These are phyloP conservation scores for Phymanthus crucifer DNA, from an alignment of 92 coral and sea anemone genomes.

Conservation along the genomic window DNA sequence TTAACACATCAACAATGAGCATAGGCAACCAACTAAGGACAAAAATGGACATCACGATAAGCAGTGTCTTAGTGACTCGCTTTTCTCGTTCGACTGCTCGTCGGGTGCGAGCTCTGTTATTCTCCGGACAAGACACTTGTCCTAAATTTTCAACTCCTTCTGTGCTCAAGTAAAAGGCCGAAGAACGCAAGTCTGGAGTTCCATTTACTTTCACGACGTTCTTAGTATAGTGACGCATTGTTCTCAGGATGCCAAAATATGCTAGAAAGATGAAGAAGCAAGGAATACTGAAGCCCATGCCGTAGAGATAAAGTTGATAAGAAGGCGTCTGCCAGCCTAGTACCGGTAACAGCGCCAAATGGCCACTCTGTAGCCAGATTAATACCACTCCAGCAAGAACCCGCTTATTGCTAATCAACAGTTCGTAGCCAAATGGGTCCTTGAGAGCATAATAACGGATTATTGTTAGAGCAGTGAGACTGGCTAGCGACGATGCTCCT, in stretches of 20 bases:
- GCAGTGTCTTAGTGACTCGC: conserved; percentile 67
- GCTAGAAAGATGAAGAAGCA: conserved; percentile 42
- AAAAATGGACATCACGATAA: conserved; percentile 54
- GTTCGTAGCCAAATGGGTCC: conserved; percentile 61
- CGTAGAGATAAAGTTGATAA: conserved; percentile 72
- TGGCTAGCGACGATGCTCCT: conserved; percentile 66
- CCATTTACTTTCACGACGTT: conserved; percentile 33
- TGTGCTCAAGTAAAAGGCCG: conserved; percentile 2
- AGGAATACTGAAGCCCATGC: conserved; percentile 59
- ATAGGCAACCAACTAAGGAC: conserved; percentile 68
- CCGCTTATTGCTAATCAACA: conserved; percentile 42
- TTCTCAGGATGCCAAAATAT: conserved; percentile 49
- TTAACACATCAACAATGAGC: conserved; percentile 49
- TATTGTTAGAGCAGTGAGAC: conserved; percentile 64
- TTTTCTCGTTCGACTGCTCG: conserved; percentile 62
- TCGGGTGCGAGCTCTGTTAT: background rate
- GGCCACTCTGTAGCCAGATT: conserved; percentile 58
- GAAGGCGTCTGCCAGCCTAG: conserved; percentile 59
- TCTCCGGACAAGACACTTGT: no score
- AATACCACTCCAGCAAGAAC: conserved; percentile 37
- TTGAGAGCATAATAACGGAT: conserved; percentile 72
- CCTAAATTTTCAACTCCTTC: background rate
- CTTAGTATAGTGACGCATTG: conserved; percentile 50
- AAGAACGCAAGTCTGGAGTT: conserved; percentile 2
- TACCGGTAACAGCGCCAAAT: conserved; percentile 55